Evolutionary conservation across 2,113 vertebrate genomes (phyloP).

Genomic region (Labeo catla): DNA sequence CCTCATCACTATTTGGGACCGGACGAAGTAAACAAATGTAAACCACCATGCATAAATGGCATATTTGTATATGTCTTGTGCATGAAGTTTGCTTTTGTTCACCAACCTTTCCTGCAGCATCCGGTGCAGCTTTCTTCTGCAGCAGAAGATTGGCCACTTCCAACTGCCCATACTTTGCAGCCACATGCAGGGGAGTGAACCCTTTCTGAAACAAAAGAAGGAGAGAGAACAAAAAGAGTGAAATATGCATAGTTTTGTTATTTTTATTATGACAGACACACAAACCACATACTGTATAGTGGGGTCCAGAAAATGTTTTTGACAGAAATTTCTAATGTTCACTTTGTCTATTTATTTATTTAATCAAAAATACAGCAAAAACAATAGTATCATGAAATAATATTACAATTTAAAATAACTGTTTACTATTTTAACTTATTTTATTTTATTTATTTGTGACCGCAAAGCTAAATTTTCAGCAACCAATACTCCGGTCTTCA

Average conservation of each 20-base stretch:
- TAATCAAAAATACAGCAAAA: not conserved
- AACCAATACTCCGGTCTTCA: not conserved
- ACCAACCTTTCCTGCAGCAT: conserved; percentile 50
- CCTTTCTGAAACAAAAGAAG: conserved; percentile 81
- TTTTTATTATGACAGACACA: not conserved
- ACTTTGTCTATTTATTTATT: not conserved
- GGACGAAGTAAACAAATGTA: not conserved
- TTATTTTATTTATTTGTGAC: not conserved
- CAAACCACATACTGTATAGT: not conserved
- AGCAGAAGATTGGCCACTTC: conserved; percentile 96
- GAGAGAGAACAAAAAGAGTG: not conserved
- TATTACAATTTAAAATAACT: not conserved
- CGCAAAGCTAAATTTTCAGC: not conserved
- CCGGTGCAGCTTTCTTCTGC: conserved; percentile 80
- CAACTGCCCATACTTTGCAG: conserved; percentile 96
- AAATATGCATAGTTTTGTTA: not conserved
- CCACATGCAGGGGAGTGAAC: conserved; percentile 95
- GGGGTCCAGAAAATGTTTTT: not conserved
- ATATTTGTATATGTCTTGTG: not conserved
- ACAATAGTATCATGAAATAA: not conserved
- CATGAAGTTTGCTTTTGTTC: conserved; percentile 6
- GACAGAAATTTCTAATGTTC: not conserved
- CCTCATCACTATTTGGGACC: not conserved
- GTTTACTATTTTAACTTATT: not conserved
- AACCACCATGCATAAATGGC: not conserved